Conservation (phyloP, 2,113 vertebrate genomes). For the Tautogolabrus adspersus region DNA sequence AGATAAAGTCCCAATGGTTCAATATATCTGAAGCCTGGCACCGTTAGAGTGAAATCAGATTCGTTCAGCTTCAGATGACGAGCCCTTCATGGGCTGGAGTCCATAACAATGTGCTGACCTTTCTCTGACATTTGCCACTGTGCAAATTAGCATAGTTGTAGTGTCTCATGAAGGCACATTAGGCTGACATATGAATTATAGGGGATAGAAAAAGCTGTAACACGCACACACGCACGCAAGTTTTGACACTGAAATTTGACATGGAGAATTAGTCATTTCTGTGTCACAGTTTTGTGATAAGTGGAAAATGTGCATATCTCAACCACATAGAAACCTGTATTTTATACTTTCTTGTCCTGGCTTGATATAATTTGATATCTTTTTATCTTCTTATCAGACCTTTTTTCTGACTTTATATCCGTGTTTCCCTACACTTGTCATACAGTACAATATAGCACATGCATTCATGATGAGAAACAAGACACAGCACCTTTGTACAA, state of each 20-base stretch:
- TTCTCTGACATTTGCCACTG: conserved; percentile 51
- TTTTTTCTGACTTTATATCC: no score
- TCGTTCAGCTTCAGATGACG: conserved; percentile 13
- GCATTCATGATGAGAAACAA: no score
- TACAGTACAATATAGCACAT: no score
- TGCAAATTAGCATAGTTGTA: conserved; percentile 34
- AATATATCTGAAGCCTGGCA: neutral
- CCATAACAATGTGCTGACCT: conserved; percentile 30
- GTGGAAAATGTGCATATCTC: neutral
- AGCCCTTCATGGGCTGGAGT: neutral
- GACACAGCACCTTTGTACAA: no score
- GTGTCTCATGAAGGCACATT: conserved; percentile 21
- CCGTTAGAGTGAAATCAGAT: neutral
- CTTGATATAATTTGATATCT: no score
- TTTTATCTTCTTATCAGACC: no score
- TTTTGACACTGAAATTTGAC: conserved; percentile 1
- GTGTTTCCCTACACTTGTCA: no score
- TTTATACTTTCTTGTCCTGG: no score
- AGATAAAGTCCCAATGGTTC: neutral
- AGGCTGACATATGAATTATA: neutral
- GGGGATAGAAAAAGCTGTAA: conserved; percentile 33
- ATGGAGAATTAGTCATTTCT: conserved; percentile 3
- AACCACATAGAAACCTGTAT: no score
- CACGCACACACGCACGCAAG: neutral
- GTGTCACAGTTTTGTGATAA: conserved; percentile 9